Base-by-base conservation (phyloP, 53 echinoderm and acorn worm genomes). In the Glandiceps talaboti region DNA sequence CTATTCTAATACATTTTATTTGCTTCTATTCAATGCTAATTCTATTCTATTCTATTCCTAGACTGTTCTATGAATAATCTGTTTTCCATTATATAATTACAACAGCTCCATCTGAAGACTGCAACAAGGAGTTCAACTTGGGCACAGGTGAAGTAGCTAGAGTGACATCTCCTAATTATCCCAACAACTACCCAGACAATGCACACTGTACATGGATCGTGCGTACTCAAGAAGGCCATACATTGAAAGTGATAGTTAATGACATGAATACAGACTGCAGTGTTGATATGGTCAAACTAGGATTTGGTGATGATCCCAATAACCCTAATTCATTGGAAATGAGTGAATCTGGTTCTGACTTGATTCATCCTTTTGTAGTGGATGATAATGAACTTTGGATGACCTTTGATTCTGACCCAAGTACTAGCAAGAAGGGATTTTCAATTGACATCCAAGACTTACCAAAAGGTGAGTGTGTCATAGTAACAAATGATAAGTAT, bases 101-200 rank as follows among this genome's bases (percentile, higher is more conserved):
- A n/a, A n/a, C n/a, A n/a, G n/a, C n/a, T n/a, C n/a, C n/a, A n/a
- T n/a, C n/a, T n/a, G n/a, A n/a, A n/a, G n/a, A n/a, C n/a, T n/a
- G n/a, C n/a, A n/a, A n/a, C n/a, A n/a, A n/a, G n/a, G n/a, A n/a
- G n/a, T n/a, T n/a, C n/a, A n/a, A n/a, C n/a, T n/a, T n/a, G n/a
- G n/a, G n/a, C n/a, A n/a, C n/a, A n/a, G n/a, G n/a, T n/a, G n/a
- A n/a, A n/a, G n/a, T n/a, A n/a, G n/a, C n/a, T n/a, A n/a, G n/a
- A n/a, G n/a, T n/a, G n/a, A n/a, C n/a, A n/a, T n/a, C n/a, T n/a
- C 94, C 91, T 28, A 90, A 91, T 83, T 94, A 85, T 79, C 94
- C 94, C 31, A 33, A 27, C 75, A 83, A 83, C 90, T 94, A 94
- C 78, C 79, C 45, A 1, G 76, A 88, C 82, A 86, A 87, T 75